Conservation (phyloP, 64 coral and sea anemone species). For the Actinia equina region DNA sequence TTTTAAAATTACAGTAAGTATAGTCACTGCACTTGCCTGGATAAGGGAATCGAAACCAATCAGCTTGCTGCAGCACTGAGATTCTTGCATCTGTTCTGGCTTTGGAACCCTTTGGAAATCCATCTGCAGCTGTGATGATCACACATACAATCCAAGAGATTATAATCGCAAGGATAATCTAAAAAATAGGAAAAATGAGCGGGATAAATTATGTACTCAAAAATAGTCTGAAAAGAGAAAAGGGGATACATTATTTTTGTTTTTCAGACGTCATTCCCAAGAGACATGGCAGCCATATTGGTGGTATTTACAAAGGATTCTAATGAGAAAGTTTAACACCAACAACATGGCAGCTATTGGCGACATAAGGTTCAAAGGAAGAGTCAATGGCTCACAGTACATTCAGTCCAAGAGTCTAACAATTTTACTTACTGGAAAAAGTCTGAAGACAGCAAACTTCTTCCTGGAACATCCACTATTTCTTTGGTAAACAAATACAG, state of each 20-base stretch:
- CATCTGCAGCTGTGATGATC: slow-evolving; percentile 51
- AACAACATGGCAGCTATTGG: too few relatives aligned
- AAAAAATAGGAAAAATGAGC: background rate
- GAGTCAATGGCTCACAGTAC: too few relatives aligned
- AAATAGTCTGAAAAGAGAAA: slow-evolving; percentile 36
- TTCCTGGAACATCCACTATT: slow-evolving; percentile 31
- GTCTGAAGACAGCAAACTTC: slow-evolving; percentile 64
- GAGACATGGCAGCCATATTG: too few relatives aligned
- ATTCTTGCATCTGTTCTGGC: slow-evolving; percentile 59
- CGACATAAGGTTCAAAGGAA: too few relatives aligned
- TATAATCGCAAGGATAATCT: slow-evolving; percentile 65
- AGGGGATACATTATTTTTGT: background rate
- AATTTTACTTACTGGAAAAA: slow-evolving; percentile 86
- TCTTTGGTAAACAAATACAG: slow-evolving; percentile 37
- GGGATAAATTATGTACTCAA: slow-evolving; percentile 17
- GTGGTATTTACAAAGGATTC: too few relatives aligned
- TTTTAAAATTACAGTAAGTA: too few relatives aligned
- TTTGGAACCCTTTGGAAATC: slow-evolving; percentile 35
- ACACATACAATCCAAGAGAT: slow-evolving; percentile 54
- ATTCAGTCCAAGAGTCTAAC: background rate
- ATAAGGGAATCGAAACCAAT: slow-evolving; percentile 40
- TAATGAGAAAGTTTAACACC: too few relatives aligned
- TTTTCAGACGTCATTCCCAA: too few relatives aligned
- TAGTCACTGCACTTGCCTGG: slow-evolving; percentile 8
- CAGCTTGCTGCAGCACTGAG: slow-evolving; percentile 39